Evolutionary conservation across 1,140 invertebrate genomes (phyloP).

Genomic region (Idris sp.): DNA sequence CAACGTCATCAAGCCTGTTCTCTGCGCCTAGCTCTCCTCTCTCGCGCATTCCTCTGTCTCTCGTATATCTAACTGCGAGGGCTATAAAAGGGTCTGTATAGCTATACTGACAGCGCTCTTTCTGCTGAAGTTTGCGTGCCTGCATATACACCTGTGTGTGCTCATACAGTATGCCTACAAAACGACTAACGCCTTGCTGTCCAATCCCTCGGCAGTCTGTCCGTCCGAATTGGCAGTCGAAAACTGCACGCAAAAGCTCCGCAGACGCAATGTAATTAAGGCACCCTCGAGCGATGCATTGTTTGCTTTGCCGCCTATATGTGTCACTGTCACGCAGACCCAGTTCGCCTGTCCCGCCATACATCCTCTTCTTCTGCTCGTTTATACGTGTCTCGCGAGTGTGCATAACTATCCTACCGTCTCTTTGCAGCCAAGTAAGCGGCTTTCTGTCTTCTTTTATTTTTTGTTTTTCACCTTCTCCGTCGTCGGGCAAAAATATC

Average conservation of each 20-base stretch:
- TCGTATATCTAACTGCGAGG: conserved; percentile 37
- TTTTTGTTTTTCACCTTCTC: conserved; percentile 3
- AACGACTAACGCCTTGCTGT: conserved; percentile 41
- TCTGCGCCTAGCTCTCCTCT: conserved; percentile 35
- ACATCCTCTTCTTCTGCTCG: conserved; percentile 64
- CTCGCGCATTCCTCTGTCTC: conserved; percentile 24
- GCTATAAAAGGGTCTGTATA: conserved; percentile 17
- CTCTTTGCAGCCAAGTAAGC: conserved; percentile 14
- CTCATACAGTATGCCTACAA: too few relatives aligned
- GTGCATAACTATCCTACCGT: conserved; percentile 45
- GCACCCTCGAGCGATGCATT: conserved; percentile 70
- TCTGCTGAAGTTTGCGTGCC: neutral
- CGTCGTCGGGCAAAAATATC: conserved; percentile 19
- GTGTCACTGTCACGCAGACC: conserved; percentile 71
- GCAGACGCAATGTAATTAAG: conserved; percentile 71
- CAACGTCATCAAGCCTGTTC: conserved; percentile 38
- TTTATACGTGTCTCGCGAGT: conserved; percentile 52
- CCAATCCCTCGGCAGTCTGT: conserved; percentile 37
- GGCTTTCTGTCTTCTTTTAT: too few relatives aligned
- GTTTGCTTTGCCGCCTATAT: conserved; percentile 72
- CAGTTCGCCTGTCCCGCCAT: conserved; percentile 64
- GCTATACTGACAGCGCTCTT: neutral
- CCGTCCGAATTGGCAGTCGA: conserved; percentile 33
- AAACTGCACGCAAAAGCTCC: conserved; percentile 60
- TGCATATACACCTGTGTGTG: conserved; percentile 40